A percentile compares a stretch with the other conserved stretches of the same genome.
These are phyloP conservation scores for Lomographa bimaculata DNA, from an alignment of 2,888 invertebrate genomes.

Conservation along the genomic window DNA sequence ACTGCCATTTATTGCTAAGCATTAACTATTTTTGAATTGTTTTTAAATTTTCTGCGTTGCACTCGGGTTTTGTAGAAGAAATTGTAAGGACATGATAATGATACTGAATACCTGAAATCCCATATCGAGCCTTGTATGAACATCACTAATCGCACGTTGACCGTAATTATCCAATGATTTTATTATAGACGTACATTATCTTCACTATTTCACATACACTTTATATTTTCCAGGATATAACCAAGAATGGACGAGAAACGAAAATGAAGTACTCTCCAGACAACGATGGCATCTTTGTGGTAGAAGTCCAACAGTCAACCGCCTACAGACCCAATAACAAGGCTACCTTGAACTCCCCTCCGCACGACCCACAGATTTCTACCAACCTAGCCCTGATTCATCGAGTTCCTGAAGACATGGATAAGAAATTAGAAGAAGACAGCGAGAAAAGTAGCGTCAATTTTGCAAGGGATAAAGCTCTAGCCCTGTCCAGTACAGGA, in stretches of 20 bases:
- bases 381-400: constrained; percentile 78
- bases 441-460: constrained; percentile 58
- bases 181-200: no score
- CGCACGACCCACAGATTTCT: constrained; percentile 69
- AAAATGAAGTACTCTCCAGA: constrained; percentile 90
- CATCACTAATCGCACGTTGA: no score
- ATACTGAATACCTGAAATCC: no score
- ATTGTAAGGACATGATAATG: no score
- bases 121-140: no score
- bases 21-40: no score
- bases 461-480: constrained; percentile 66
- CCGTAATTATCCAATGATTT: no score
- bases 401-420: constrained; percentile 67
- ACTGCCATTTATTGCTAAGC: no score
- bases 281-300: constrained; percentile 89
- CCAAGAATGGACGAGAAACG: constrained; percentile 87
- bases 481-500: constrained; percentile 87
- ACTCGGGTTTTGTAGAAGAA: no score
- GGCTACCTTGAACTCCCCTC: constrained; percentile 56
- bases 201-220: no score
- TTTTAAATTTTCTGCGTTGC: no score
- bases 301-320: constrained; percentile 84
- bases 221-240: constrained; percentile 86
- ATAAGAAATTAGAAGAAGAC: constrained; percentile 62
- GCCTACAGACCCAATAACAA: constrained; percentile 67